These are phyloP conservation scores for Thymallus thymallus DNA, from an alignment of 2,113 vertebrate species.

Conservation along the genomic window DNA sequence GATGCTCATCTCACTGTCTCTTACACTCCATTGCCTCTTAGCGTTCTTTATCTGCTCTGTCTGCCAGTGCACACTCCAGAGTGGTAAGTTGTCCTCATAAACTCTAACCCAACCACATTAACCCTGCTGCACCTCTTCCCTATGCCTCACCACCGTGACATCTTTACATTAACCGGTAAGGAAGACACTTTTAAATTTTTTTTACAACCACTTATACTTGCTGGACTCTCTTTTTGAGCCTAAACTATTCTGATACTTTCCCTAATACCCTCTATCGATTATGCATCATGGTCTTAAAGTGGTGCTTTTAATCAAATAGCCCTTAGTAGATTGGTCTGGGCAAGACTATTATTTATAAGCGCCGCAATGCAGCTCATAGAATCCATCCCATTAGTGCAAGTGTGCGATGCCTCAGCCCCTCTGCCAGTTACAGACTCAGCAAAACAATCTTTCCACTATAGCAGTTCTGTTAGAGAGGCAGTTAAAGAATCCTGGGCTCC, in stretches of 20 bases:
- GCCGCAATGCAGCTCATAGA: conserved; percentile 50
- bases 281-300: conserved; percentile 13
- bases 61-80: conserved; percentile 59
- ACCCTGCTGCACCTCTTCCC: conserved; percentile 36
- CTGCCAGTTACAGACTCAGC: conserved; percentile 7
- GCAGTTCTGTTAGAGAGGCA: conserved; percentile 32
- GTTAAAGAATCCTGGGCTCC: conserved; percentile 31
- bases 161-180: conserved; percentile 53
- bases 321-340: conserved; percentile 53
- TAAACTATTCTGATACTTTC: conserved; percentile 37
- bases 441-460: conserved; percentile 22
- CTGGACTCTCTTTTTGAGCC: conserved; percentile 21
- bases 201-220: background rate
- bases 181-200: conserved; percentile 16
- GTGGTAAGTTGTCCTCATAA: conserved; percentile 60
- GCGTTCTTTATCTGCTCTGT: conserved; percentile 70
- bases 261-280: conserved; percentile 46
- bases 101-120: conserved; percentile 45
- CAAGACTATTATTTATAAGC: conserved; percentile 28
- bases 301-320: conserved; percentile 40
- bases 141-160: conserved; percentile 14
- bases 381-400: conserved; percentile 26
- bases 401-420: conserved; percentile 15
- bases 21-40: conserved; percentile 58
- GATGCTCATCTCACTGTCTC: conserved; percentile 31